A percentile compares a stretch with the other conserved stretches of the same genome.
Evolutionary conservation across 2,888 invertebrate species (phyloP).

Genomic region (Melinopterus prodromus): DNA sequence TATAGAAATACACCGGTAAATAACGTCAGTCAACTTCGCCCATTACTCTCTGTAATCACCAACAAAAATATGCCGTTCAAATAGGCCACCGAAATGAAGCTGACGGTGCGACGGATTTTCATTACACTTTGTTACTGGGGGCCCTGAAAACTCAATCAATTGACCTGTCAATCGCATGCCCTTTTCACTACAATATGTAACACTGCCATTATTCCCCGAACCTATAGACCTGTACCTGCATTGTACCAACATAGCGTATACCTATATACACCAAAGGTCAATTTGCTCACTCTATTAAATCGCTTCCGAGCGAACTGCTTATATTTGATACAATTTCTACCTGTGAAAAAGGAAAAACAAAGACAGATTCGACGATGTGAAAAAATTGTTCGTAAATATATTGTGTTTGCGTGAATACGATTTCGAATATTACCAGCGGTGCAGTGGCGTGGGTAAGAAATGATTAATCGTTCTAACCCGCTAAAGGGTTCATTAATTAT

Average conservation of each 20-base stretch:
- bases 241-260: background rate
- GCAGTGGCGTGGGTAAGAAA: background rate
- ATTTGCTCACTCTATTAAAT: slow-evolving; percentile 4
- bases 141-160: slow-evolving; percentile 7
- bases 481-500: background rate
- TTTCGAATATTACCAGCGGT: background rate
- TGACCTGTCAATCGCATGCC: slow-evolving; percentile 26
- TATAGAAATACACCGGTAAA: no score
- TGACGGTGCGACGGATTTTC: slow-evolving; percentile 16
- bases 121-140: slow-evolving; percentile 23
- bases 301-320: background rate
- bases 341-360: background rate
- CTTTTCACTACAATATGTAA: slow-evolving; percentile 16
- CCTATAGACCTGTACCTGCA: background rate
- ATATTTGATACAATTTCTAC: background rate
- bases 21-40: no score
- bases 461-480: background rate
- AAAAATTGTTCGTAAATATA: background rate
- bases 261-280: background rate
- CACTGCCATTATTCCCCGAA: background rate
- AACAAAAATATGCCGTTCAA: slow-evolving; percentile 1
- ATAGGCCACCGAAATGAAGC: background rate
- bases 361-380: background rate
- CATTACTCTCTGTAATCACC: slow-evolving; percentile 8
- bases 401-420: background rate